Percentiles rank a stretch among this genome's conserved stretches.
Conservation (phyloP, 2,113 vertebrate species). For the Tyrannus savana region DNA sequence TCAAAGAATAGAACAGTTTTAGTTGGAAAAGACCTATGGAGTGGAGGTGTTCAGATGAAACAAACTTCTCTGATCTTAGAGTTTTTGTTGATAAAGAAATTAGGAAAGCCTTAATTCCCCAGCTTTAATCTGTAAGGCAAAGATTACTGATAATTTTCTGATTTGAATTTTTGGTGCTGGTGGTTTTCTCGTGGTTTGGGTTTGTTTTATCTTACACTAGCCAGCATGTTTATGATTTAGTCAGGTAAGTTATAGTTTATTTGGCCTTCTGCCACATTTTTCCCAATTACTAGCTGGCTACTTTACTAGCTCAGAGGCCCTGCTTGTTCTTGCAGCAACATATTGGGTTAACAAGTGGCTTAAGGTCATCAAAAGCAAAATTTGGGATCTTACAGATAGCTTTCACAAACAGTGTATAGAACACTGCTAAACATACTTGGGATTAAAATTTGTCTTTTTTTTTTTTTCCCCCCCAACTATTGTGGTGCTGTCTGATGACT, state of each 20-base stretch:
- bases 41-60: not conserved
- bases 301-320: not conserved
- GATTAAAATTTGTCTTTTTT: not conserved
- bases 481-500: conserved; percentile 16
- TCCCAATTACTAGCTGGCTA: not conserved
- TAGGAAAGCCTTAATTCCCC: not conserved
- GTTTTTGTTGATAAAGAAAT: not conserved
- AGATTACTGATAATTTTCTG: not conserved
- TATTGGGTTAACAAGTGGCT: not conserved
- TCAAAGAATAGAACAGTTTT: not conserved
- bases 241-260: not conserved
- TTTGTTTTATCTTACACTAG: not conserved
- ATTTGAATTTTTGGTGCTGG: not conserved
- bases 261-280: not conserved
- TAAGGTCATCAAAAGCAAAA: not conserved
- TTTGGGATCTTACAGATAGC: not conserved
- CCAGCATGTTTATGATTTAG: not conserved
- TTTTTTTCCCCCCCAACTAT: not conserved
- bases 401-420: not conserved
- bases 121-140: not conserved
- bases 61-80: not conserved
- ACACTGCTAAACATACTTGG: not conserved
- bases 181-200: not conserved
- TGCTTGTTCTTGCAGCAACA: not conserved
- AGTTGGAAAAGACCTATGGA: not conserved